Percentiles rank a stretch among this genome's conserved stretches.
Evolutionary conservation across 2,797 vertebrate species (phyloP).

Genomic region (Cuniculus paca): DNA sequence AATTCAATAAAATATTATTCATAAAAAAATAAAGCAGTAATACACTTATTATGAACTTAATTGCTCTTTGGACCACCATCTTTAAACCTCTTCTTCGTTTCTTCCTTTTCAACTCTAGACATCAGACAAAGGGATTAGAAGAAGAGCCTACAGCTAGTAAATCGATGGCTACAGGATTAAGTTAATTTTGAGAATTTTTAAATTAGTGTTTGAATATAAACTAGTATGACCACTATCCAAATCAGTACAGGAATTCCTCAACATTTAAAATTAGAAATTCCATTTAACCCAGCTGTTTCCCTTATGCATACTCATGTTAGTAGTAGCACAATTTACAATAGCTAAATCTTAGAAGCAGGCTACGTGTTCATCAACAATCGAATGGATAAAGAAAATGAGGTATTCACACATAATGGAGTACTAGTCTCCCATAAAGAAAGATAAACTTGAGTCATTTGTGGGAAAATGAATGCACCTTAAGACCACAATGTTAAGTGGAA

Average conservation of each 20-base stretch:
- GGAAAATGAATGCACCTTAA: neutral
- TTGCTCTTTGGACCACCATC: neutral
- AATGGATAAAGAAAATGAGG: neutral
- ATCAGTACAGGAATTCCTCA: neutral
- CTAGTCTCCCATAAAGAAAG: neutral
- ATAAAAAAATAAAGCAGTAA: neutral
- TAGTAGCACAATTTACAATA: neutral
- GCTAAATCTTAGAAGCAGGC: neutral
- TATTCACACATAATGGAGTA: neutral
- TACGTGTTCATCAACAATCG: neutral
- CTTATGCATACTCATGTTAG: neutral
- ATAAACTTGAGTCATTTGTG: neutral
- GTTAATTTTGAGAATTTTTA: constrained; percentile 25
- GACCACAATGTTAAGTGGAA: neutral
- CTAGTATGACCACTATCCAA: neutral
- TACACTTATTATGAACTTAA: neutral
- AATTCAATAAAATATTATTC: neutral
- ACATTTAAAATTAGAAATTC: neutral
- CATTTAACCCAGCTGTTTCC: neutral
- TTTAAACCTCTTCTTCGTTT: neutral
- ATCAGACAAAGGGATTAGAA: neutral
- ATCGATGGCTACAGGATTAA: neutral
- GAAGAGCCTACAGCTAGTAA: neutral
- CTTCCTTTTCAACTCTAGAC: neutral
- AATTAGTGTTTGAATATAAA: neutral